These are phyloP conservation scores for Chloebia gouldiae DNA, from an alignment of 2,113 vertebrate species.

Conservation along the genomic window DNA sequence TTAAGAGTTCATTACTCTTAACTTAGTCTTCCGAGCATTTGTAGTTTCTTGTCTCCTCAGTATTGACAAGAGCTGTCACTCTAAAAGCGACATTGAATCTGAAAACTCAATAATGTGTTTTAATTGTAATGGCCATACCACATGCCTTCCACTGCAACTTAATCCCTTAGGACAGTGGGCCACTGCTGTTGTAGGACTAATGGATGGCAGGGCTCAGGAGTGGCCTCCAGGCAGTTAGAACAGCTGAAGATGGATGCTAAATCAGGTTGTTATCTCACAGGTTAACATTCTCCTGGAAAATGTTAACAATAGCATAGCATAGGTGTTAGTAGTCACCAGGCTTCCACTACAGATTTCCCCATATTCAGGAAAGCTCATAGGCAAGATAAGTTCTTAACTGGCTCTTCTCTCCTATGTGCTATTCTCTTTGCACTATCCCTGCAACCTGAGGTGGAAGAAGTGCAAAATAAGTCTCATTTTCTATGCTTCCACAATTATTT, in stretches of 20 bases:
- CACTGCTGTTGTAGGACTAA: background rate
- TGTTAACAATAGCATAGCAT: background rate
- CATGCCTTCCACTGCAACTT: background rate
- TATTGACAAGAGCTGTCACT: background rate
- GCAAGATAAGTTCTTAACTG: background rate
- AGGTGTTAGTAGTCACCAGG: background rate
- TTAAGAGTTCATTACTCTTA: background rate
- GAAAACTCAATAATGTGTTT: background rate
- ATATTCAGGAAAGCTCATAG: background rate
- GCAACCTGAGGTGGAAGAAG: background rate
- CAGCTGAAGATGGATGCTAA: background rate
- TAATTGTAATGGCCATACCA: background rate
- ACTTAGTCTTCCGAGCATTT: background rate
- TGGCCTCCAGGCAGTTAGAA: background rate
- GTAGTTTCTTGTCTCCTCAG: background rate
- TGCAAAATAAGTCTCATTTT: background rate
- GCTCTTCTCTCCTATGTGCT: background rate
- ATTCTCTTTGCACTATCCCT: background rate
- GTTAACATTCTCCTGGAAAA: background rate
- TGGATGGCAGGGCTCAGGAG: background rate
- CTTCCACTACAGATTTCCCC: background rate
- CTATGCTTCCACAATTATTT: background rate
- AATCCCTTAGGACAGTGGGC: rapidly evolving
- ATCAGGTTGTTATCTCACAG: background rate
- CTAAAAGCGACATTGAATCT: background rate